These are phyloP conservation scores for Anableps anableps DNA, from an alignment of 2,797 vertebrate species.

Conservation along the genomic window DNA sequence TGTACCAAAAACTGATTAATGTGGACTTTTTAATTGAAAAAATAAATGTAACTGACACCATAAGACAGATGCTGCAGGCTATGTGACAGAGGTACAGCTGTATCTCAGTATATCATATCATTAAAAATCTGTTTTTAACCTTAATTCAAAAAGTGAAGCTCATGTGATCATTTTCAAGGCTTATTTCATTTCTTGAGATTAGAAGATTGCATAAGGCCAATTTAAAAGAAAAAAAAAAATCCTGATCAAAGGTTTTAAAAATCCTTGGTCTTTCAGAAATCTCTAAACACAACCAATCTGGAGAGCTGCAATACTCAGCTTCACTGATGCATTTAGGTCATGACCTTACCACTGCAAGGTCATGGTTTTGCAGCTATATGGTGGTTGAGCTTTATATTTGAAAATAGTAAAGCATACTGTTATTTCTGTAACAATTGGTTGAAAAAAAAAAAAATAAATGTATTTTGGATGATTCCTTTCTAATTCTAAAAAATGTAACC, in stretches of 20 bases:
- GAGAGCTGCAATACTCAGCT: conserved; percentile 55
- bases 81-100: not conserved
- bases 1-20: not conserved
- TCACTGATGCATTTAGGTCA: conserved; percentile 53
- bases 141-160: not conserved
- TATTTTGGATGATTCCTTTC: too few relatives aligned
- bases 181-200: not conserved
- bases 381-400: too few relatives aligned
- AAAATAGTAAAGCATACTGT: too few relatives aligned
- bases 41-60: not conserved
- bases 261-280: conserved; percentile 60
- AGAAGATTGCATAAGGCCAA: too few relatives aligned
- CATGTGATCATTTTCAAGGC: not conserved
- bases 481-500: too few relatives aligned
- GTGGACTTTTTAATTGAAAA: not conserved
- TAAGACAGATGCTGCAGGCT: not conserved
- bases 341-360: too few relatives aligned
- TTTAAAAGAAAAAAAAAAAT: not conserved
- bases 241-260: conserved; percentile 55
- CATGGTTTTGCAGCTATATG: not conserved
- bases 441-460: too few relatives aligned
- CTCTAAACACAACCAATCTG: conserved; percentile 31
- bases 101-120: not conserved
- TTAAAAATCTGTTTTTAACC: not conserved
- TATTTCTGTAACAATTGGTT: too few relatives aligned